A percentile compares a stretch with the other conserved stretches of the same genome.
Conservation (phyloP, 2,888 invertebrate species). For the Orthosia gracilis region DNA sequence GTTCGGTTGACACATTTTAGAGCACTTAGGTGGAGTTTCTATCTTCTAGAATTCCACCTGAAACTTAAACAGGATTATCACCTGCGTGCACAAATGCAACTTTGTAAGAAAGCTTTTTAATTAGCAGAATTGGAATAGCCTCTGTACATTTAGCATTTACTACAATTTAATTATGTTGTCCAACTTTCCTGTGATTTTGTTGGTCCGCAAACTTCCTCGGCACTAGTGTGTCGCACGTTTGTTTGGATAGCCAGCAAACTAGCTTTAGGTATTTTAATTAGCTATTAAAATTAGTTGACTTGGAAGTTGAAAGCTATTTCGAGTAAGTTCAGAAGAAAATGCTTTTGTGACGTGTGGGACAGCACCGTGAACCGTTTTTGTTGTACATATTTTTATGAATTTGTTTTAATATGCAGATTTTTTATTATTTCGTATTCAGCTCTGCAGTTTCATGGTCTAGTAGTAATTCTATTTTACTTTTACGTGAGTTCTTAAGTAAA, state of each 20-base stretch:
- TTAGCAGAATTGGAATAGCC: conserved; percentile 33
- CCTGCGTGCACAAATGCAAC: conserved; percentile 50
- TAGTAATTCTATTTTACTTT: conserved; percentile 30
- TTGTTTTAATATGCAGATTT: conserved; percentile 18
- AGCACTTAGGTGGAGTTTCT: conserved; percentile 52
- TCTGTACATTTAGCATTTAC: conserved; percentile 31
- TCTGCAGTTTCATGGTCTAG: conserved; percentile 33
- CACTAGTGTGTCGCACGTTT: conserved; percentile 45
- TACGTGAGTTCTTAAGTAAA: conserved; percentile 6
- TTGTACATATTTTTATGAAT: conserved; percentile 12
- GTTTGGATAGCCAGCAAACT: conserved; percentile 59
- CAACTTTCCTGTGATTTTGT: conserved; percentile 34
- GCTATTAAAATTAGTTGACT: conserved; percentile 18
- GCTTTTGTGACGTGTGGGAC: conserved; percentile 77
- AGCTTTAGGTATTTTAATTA: conserved; percentile 41
- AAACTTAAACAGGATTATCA: conserved; percentile 43
- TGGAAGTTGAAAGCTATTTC: conserved; percentile 32
- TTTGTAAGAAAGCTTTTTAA: conserved; percentile 47
- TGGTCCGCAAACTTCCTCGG: conserved; percentile 34
- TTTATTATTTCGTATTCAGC: conserved; percentile 28
- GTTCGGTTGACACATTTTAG: conserved; percentile 39
- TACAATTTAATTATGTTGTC: conserved; percentile 35
- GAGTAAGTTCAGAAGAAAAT: conserved; percentile 49
- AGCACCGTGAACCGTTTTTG: conserved; percentile 70
- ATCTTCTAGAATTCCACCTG: conserved; percentile 24